Evolutionary conservation across 2,888 invertebrate genomes (phyloP).

Genomic region (Drosophila recens): DNA sequence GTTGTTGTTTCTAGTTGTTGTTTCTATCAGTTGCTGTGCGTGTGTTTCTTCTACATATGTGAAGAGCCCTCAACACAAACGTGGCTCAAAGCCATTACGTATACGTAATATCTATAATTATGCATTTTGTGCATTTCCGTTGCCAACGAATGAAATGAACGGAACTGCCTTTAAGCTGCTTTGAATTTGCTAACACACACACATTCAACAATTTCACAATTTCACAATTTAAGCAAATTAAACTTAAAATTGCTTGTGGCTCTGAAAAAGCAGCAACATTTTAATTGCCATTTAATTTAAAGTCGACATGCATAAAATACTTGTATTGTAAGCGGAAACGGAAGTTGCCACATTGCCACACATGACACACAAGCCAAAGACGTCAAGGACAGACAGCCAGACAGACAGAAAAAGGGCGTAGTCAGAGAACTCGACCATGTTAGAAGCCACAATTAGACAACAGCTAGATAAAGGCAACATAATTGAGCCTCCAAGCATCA

Average conservation of each 20-base stretch:
- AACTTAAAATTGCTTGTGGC: slow-evolving; percentile 30
- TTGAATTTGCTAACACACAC: slow-evolving; percentile 24
- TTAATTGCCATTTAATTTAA: slow-evolving; percentile 58
- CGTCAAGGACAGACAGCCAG: slow-evolving; percentile 31
- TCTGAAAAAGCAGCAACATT: slow-evolving; percentile 27
- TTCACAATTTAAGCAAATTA: slow-evolving; percentile 39
- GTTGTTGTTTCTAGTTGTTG: slow-evolving; percentile 2
- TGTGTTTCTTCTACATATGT: slow-evolving; percentile 20
- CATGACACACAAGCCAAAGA: background rate
- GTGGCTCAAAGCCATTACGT: slow-evolving; percentile 42
- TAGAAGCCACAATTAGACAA: slow-evolving; percentile 67
- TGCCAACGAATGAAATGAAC: slow-evolving; percentile 18
- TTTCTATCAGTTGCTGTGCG: slow-evolving; percentile 15
- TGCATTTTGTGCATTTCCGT: slow-evolving; percentile 64
- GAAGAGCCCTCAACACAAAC: slow-evolving; percentile 26
- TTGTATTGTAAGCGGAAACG: slow-evolving; percentile 61
- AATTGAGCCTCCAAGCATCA: slow-evolving; percentile 52
- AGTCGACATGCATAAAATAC: slow-evolving; percentile 13
- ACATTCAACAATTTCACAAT: slow-evolving; percentile 34
- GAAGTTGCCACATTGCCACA: slow-evolving; percentile 69
- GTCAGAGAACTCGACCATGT: slow-evolving; percentile 12
- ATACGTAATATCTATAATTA: slow-evolving; percentile 69
- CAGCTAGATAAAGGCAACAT: slow-evolving; percentile 55
- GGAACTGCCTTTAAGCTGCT: slow-evolving; percentile 31
- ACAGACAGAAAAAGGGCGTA: slow-evolving; percentile 31